Evolutionary conservation across 2,113 vertebrate species (phyloP), one percentile per base, ranked within the genome.

Genomic region (Arvicanthis niloticus): DNA sequence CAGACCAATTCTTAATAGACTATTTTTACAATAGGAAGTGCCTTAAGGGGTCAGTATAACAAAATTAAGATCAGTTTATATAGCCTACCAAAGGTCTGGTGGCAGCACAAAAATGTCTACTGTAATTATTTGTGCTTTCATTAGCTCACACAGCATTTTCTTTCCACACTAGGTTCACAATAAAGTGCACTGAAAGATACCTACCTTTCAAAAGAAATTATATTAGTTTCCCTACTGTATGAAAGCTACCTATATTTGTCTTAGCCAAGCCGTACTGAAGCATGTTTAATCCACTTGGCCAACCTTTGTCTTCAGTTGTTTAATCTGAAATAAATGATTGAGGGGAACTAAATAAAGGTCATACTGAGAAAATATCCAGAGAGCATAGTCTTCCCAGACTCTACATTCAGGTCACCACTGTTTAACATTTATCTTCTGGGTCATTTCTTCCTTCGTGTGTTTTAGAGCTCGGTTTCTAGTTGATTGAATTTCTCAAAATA

Each of bases 1-100:
- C 91, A 97, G 92, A 98, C 94, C 97, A 95, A 93, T 96, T 86
- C 90, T 97, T 98, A 97, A 97, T 93, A 97, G 96, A 98, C 85
- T 97, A 96, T 94, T 98, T 98, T 97, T 97, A 97, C 95, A 97
- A 95, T 97, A 95, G 96, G 95, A 96, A 97, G 95, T 97, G 91
- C 97, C 97, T 97, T 97, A 92, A 94, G 97, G 94, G 92, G 95
- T 97, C 92, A 96, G 92, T 97, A 93, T 96, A 97, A 95, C 93
- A 95, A 97, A 97, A 97, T 98, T 97, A 96, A 95, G 93, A 93
- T 97, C 93, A 56, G 88, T 94, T 97, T 97, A 96, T 95, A 87
- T 91, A 95, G 91, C n/a, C 65, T 96, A 92, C 88, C 93, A 90
- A 98, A 93, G 85, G 94, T 78, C 92, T 93, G 60, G 85, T 96